Conservation (phyloP, 2,113 vertebrate species). For the Raja brachyura region DNA sequence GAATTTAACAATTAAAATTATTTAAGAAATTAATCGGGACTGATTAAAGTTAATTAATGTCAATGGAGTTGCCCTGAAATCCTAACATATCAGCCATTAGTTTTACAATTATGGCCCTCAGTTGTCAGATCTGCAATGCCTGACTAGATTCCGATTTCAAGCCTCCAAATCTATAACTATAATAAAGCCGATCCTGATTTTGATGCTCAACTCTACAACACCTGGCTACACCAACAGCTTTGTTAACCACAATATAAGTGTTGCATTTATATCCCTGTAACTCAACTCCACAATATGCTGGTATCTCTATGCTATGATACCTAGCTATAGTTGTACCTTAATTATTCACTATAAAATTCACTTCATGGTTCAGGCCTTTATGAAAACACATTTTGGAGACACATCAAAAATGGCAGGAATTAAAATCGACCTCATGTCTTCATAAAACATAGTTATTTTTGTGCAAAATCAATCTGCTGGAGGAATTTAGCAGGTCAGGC, state of each 20-base stretch:
- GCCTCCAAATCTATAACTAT: too few species aligned
- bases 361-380: background rate
- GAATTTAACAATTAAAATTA: background rate
- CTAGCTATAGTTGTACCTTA: too few species aligned
- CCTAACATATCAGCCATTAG: background rate
- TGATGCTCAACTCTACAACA: background rate
- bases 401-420: background rate
- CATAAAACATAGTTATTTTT: background rate
- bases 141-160: too few species aligned
- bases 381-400: background rate
- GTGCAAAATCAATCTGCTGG: too few species aligned
- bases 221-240: background rate
- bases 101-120: background rate
- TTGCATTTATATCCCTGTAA: background rate
- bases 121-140: background rate
- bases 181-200: too few species aligned
- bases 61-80: background rate
- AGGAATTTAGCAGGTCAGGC: too few species aligned
- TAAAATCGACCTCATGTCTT: background rate
- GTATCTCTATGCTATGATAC: too few species aligned
- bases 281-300: too few species aligned
- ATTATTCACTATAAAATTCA: background rate
- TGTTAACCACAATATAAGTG: too few species aligned
- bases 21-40: background rate
- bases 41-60: background rate